A percentile compares a stretch with the other conserved stretches of the same genome.
Conservation (phyloP, 37 sponge, comb jelly and placozoan species). For the Petrosia ficiformis region DNA sequence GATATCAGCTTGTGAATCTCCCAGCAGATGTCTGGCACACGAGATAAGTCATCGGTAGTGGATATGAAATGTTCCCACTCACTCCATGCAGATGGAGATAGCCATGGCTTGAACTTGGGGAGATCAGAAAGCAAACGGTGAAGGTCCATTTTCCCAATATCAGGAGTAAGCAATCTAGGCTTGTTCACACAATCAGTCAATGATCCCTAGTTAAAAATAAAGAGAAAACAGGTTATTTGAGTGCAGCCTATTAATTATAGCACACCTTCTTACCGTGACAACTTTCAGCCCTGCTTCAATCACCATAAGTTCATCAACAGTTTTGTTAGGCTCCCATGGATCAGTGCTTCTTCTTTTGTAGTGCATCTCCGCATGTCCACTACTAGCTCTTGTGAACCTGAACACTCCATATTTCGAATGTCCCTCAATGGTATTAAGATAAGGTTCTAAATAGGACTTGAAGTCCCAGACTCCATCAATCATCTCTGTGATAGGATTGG, state of each 20-base stretch:
- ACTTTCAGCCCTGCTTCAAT: too few relatives aligned
- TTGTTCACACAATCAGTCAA: neutral
- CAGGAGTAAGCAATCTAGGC: neutral
- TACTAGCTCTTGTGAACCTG: conserved; percentile 15
- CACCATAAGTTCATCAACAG: neutral
- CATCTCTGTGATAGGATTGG: neutral
- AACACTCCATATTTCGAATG: conserved; percentile 26
- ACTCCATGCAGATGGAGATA: neutral
- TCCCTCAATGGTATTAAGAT: conserved; percentile 12
- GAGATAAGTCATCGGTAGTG: too few relatives aligned
- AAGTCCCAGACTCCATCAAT: conserved; percentile 19
- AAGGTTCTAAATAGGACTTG: conserved; percentile 22
- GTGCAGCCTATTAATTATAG: too few relatives aligned
- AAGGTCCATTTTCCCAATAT: neutral
- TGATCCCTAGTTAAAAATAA: neutral
- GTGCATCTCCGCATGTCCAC: conserved; percentile 19
- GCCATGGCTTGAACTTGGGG: neutral
- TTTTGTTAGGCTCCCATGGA: conserved; percentile 8
- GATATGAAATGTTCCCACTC: neutral
- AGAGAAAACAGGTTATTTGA: too few relatives aligned
- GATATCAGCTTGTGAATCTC: too few relatives aligned
- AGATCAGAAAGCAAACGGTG: neutral
- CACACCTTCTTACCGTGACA: too few relatives aligned
- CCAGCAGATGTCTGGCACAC: too few relatives aligned
- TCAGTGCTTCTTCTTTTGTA: conserved; percentile 22